Evolutionary conservation across 2,797 vertebrate species (phyloP).

Genomic region (Nothura maculosa): DNA sequence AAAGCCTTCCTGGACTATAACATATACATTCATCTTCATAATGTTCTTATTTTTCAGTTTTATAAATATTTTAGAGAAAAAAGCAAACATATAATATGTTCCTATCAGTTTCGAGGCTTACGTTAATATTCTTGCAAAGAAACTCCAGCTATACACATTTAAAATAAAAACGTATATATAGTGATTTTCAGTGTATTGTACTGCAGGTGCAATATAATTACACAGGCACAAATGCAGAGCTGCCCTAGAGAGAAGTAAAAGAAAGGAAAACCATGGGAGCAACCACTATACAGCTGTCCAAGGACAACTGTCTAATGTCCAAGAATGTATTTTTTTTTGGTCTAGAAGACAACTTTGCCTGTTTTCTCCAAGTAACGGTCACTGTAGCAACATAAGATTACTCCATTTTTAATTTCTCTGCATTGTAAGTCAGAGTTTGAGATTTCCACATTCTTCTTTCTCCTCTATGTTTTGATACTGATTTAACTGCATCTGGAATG

Average conservation of each 20-base stretch:
- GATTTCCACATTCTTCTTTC: background rate
- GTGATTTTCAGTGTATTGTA: background rate
- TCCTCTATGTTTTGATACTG: background rate
- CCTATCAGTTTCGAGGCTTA: background rate
- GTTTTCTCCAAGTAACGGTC: background rate
- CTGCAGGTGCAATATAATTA: background rate
- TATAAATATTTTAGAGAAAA: background rate
- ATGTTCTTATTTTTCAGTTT: background rate
- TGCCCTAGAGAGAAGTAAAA: background rate
- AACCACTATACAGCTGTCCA: background rate
- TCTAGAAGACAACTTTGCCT: background rate
- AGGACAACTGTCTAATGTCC: background rate
- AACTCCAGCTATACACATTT: background rate
- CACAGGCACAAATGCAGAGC: background rate
- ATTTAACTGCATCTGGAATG: background rate
- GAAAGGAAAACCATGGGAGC: background rate
- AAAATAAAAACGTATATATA: background rate
- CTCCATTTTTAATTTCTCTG: background rate
- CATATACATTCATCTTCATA: background rate
- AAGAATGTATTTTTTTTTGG: background rate
- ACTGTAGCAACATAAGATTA: background rate
- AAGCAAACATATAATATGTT: accelerated
- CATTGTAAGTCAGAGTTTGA: background rate
- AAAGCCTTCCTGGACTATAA: background rate
- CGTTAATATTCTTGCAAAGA: background rate